A percentile compares a stretch with the other conserved stretches of the same genome.
These are phyloP conservation scores for Andrena bicolor DNA, from an alignment of 2,888 invertebrate species.

Conservation along the genomic window DNA sequence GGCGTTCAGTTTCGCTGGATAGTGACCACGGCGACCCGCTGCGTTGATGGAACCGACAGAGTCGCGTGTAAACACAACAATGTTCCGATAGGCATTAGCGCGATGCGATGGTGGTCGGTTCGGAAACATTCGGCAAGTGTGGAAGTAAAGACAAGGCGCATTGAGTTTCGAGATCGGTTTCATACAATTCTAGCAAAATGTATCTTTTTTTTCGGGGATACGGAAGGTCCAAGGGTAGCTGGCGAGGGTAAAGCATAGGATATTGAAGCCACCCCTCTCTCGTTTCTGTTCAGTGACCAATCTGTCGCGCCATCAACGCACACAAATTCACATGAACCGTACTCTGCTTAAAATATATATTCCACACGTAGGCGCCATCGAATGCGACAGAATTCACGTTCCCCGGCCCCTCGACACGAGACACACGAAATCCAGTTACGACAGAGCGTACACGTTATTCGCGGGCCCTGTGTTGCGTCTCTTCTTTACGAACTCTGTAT, in stretches of 20 bases:
- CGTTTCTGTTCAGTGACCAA: neutral
- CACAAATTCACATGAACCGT: slow-evolving; percentile 9
- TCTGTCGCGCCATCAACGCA: slow-evolving; percentile 27
- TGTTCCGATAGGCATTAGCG: neutral
- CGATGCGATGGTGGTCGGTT: neutral
- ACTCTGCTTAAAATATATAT: slow-evolving; percentile 46
- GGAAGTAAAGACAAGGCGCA: too few species aligned
- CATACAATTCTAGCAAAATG: too few species aligned
- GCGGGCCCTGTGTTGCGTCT: slow-evolving; percentile 5
- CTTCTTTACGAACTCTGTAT: neutral
- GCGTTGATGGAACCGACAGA: slow-evolving; percentile 36
- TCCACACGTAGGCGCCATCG: slow-evolving; percentile 7
- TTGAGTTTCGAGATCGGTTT: too few species aligned
- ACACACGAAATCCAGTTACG: slow-evolving; percentile 11
- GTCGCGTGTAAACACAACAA: neutral
- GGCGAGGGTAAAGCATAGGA: too few species aligned
- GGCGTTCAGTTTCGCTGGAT: slow-evolving; percentile 6
- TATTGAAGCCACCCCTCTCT: too few species aligned
- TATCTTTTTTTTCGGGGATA: too few species aligned
- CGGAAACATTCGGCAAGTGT: too few species aligned
- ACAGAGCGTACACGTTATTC: slow-evolving; percentile 15
- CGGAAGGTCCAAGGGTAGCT: too few species aligned
- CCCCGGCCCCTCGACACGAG: slow-evolving; percentile 38
- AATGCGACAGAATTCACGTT: slow-evolving; percentile 13
- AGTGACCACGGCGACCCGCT: neutral